phyloP scores from a whole-genome alignment of 1,140 invertebrate species.

The Ips nitidus region DNA sequence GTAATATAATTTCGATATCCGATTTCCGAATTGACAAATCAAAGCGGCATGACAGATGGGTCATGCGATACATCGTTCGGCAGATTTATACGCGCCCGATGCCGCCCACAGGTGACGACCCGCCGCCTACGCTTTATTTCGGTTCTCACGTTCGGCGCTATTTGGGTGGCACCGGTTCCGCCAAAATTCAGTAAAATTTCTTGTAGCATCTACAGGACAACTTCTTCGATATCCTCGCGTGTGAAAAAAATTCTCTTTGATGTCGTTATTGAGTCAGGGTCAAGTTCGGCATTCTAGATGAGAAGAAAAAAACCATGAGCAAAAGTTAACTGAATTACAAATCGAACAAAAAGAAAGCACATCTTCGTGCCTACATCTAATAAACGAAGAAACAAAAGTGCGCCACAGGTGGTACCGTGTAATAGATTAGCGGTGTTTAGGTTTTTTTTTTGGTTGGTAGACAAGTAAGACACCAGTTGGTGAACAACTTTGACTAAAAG shows the following conservation, averaged over 20 bases:
- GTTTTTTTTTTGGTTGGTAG: not conserved
- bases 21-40: not conserved
- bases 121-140: not conserved
- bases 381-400: slow-evolving; percentile 6
- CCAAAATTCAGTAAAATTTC: no score
- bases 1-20: not conserved
- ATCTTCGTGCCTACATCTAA: not conserved
- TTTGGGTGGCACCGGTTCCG: not conserved
- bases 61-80: not conserved
- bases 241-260: no score
- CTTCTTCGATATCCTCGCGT: no score
- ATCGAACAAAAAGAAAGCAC: not conserved
- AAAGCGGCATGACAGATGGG: not conserved
- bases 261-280: no score
- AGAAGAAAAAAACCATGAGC: not conserved
- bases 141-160: not conserved
- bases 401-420: slow-evolving; percentile 14
- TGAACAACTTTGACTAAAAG: slow-evolving; percentile 1
- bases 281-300: not conserved
- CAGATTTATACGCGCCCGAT: not conserved
- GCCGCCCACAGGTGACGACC: not conserved
- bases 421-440: slow-evolving; percentile 8
- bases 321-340: not conserved
- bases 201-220: no score
- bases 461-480: slow-evolving; percentile 9